Conservation (phyloP, 2,888 invertebrate genomes). For the Drosophila algonquin region DNA sequence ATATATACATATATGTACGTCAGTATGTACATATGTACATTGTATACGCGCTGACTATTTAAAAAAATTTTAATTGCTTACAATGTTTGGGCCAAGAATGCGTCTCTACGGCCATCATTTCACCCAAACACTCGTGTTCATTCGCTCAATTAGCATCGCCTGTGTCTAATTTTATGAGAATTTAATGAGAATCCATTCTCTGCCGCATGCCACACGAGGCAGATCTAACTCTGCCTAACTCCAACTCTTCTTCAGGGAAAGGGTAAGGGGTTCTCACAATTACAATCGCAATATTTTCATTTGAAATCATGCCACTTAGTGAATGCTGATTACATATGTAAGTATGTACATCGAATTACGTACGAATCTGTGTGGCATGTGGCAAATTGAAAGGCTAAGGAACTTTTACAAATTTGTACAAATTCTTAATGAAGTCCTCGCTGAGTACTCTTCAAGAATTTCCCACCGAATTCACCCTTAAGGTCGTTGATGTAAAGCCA, state of each 20-base stretch:
- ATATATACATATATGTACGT: too few relatives aligned
- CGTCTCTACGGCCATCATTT: slow-evolving; percentile 1
- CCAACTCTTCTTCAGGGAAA: neutral
- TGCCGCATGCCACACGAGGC: slow-evolving; percentile 11
- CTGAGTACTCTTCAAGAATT: neutral
- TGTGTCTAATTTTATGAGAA: slow-evolving; percentile 32
- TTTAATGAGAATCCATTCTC: slow-evolving; percentile 22
- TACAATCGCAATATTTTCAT: neutral
- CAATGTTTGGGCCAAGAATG: slow-evolving; percentile 4
- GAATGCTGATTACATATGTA: neutral
- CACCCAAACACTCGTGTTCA: slow-evolving; percentile 19
- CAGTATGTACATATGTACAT: slow-evolving; percentile 6
- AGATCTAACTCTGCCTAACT: too few relatives aligned
- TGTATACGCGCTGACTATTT: slow-evolving; percentile 5
- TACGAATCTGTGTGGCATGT: neutral
- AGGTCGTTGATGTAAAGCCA: slow-evolving; percentile 5
- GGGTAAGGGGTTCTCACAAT: too few relatives aligned
- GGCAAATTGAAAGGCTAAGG: neutral
- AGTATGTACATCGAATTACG: neutral
- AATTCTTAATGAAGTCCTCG: neutral
- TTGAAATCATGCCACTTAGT: neutral
- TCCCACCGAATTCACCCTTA: slow-evolving; percentile 3
- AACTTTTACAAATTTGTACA: too few relatives aligned
- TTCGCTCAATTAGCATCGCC: slow-evolving; percentile 7
- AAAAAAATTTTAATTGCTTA: slow-evolving; percentile 32